Evolutionary conservation across 1,140 invertebrate species (phyloP), one percentile per base, ranked within the genome.

Genomic region (Drosophila neocordata): DNA sequence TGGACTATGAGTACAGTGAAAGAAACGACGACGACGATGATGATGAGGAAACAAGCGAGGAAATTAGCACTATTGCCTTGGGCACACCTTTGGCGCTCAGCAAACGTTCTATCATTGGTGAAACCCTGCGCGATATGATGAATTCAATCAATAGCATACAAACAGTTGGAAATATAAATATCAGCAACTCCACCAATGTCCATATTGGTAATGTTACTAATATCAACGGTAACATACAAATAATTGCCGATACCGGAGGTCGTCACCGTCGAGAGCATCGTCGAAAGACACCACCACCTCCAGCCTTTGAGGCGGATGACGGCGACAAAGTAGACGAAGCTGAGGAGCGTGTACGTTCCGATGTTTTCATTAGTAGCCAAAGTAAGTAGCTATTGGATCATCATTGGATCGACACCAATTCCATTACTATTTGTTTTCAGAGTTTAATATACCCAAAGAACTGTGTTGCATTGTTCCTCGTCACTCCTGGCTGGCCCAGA

Each of bases 201-300:
- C 91, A 92, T 63, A 84, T 92, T 12, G 92, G 92, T 27, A 92
- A 92, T 69, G 82, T 92, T 13, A 92, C 91, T 24, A 90, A 92
- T 35, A 91, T 92, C 22, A 92, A 92, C 68, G 92, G 92, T 3
- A 92, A 92, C 18, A 90, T 92, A 57, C 89, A 92, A 38, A 82
- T 92, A 13, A 91, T 88, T 13, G 73, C 83, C 5, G 79, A 88
- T 5, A n/a, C 52, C 0, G 24, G 66, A 0, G 37, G 31, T 4
- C 48, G 64, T 7, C 8, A 48, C 1, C 71, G 65, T 15, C 27
- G 58, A 1, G 41, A 53, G 1, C 59, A 65, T 1, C 63, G 83
- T 13, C 58, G 18, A 4, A 81, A 59, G 31, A 63, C 52, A 0
- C 64, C 82, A 1, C 27, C 4, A 15, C 52, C 7, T 56, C 48